Percentiles rank a stretch among this genome's conserved stretches.
These are phyloP conservation scores for Trachymyrmex septentrionalis DNA, from an alignment of 1,140 invertebrate genomes.

Conservation along the genomic window DNA sequence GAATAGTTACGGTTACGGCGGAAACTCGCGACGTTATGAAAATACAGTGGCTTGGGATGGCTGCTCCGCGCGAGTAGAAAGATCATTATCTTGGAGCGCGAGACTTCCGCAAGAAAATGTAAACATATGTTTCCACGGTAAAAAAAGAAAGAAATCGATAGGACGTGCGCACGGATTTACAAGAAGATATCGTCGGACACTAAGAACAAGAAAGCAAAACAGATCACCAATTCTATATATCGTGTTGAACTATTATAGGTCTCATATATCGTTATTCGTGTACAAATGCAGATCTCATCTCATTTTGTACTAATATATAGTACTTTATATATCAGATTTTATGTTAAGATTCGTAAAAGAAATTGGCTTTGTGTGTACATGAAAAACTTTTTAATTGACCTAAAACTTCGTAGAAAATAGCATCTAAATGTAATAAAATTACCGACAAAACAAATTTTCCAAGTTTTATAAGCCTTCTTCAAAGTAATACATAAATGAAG, in stretches of 20 bases:
- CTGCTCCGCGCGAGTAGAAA: constrained; percentile 38
- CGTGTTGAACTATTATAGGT: background rate
- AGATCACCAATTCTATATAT: background rate
- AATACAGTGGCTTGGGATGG: constrained; percentile 53
- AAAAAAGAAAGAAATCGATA: background rate
- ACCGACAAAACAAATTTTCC: background rate
- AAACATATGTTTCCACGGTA: constrained; percentile 44
- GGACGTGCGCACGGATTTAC: background rate
- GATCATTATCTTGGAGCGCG: constrained; percentile 48
- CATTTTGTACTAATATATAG: background rate
- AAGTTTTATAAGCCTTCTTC: background rate
- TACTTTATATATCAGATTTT: background rate
- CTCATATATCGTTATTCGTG: background rate
- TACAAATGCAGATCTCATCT: background rate
- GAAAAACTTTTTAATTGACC: background rate
- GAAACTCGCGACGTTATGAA: constrained; percentile 64
- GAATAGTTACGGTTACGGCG: constrained; percentile 61
- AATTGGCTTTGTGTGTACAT: background rate
- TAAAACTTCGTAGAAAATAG: background rate
- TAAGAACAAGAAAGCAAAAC: background rate
- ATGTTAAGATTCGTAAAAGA: background rate
- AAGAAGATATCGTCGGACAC: background rate
- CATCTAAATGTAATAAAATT: constrained; percentile 12
- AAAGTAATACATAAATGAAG: background rate
- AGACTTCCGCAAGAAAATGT: constrained; percentile 50